Evolutionary conservation across 53 echinoderm and acorn worm genomes (phyloP).

Genomic region (Stichopus horrens): DNA sequence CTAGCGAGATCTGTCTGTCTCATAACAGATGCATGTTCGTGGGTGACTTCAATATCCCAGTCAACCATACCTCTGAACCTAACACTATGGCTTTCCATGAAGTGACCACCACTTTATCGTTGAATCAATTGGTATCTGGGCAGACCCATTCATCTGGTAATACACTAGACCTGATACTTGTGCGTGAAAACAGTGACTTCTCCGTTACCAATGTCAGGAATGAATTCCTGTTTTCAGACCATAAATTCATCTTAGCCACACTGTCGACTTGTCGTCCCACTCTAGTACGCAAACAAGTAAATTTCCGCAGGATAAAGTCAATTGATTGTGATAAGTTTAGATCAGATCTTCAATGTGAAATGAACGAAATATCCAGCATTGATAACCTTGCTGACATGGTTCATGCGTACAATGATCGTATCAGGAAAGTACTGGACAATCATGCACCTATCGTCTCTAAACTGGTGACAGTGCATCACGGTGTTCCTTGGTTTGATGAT

Average conservation of each 20-base stretch:
- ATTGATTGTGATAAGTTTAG: constrained; percentile 21
- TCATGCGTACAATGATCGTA: not conserved
- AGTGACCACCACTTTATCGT: not conserved
- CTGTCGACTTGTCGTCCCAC: constrained; percentile 37
- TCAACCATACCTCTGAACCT: not conserved
- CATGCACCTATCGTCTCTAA: constrained; percentile 35
- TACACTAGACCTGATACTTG: constrained; percentile 24
- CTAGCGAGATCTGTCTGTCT: no score
- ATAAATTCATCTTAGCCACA: constrained; percentile 11
- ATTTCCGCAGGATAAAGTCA: constrained; percentile 33
- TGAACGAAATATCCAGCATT: not conserved
- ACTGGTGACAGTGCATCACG: not conserved
- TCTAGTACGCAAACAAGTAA: constrained; percentile 29
- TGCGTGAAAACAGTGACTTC: constrained; percentile 30
- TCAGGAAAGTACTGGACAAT: constrained; percentile 18
- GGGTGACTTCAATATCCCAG: not conserved
- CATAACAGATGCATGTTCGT: constrained; percentile 33
- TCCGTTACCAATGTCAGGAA: constrained; percentile 10
- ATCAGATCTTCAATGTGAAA: constrained; percentile 3
- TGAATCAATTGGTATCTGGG: constrained; percentile 28
- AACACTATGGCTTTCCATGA: not conserved
- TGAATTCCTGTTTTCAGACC: constrained; percentile 29
- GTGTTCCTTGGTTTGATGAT: constrained; percentile 22
- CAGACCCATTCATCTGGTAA: constrained; percentile 21
- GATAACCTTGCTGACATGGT: constrained; percentile 25